phyloP scores from a whole-genome alignment of 2,113 vertebrate species.

The Numida meleagris region DNA sequence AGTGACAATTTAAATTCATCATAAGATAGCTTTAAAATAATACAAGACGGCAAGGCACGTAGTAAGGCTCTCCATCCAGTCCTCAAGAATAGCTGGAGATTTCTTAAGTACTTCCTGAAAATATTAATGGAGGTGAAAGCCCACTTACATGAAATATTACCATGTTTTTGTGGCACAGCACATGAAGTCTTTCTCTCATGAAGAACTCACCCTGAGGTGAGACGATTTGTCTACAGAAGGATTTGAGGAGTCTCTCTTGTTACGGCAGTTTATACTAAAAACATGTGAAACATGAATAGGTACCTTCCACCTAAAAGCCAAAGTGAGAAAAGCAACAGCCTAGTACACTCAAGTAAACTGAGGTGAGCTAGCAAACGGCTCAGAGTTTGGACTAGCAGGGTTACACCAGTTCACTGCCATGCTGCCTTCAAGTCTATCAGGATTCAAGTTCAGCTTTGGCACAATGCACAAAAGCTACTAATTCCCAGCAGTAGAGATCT shows the following conservation, averaged over 20 bases:
- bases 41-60: not conserved
- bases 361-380: not conserved
- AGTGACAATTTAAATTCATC: not conserved
- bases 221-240: not conserved
- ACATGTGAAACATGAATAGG: not conserved
- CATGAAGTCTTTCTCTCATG: not conserved
- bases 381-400: not conserved
- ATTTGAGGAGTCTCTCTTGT: not conserved
- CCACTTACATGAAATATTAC: not conserved
- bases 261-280: not conserved
- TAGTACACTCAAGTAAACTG: not conserved
- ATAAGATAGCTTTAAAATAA: not conserved
- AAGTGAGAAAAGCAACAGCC: not conserved
- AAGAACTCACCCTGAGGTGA: not conserved
- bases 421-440: not conserved
- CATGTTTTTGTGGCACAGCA: not conserved
- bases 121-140: not conserved
- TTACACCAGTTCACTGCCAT: accelerated
- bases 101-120: not conserved
- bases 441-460: not conserved
- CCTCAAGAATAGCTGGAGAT: not conserved
- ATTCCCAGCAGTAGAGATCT: slow-evolving; percentile 11
- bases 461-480: not conserved
- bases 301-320: not conserved
- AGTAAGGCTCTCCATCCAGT: not conserved